These are phyloP conservation scores for Calliscelio sp. DNA, from an alignment of 2,888 invertebrate species.

Conservation along the genomic window DNA sequence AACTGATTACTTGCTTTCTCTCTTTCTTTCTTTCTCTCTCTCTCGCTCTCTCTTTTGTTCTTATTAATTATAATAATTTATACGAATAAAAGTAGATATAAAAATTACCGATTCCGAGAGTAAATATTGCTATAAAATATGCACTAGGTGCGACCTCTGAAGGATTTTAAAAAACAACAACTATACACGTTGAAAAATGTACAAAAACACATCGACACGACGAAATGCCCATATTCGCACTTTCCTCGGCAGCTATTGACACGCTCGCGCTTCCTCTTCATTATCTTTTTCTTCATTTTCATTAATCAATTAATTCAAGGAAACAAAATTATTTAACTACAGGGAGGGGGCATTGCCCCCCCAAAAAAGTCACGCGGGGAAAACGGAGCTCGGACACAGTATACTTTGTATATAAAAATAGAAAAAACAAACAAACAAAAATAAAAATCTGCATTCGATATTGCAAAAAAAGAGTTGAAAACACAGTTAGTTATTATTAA, in stretches of 20 bases:
- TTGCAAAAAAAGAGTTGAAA: constrained; percentile 63
- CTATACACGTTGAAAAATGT: constrained; percentile 70
- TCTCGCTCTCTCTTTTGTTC: no score
- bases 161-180: constrained; percentile 72
- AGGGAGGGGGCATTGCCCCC: no score
- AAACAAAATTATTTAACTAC: no score
- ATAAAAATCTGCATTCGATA: constrained; percentile 68
- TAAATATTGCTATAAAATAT: constrained; percentile 74
- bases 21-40: no score
- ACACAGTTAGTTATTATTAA: constrained; percentile 55
- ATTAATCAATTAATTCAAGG: no score
- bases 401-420: constrained; percentile 67
- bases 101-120: constrained; percentile 73
- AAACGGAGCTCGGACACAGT: constrained; percentile 57
- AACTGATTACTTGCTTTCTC: no score
- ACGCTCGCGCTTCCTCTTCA: constrained; percentile 54
- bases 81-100: constrained; percentile 73
- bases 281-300: no score
- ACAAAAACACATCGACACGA: constrained; percentile 72
- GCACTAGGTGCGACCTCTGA: constrained; percentile 73
- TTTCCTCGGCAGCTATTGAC: constrained; percentile 68
- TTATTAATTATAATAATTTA: no score
- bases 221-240: constrained; percentile 72
- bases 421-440: constrained; percentile 70
- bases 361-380: constrained; percentile 28